These are phyloP conservation scores for Brachyalestes nurse DNA, from an alignment of 2,797 vertebrate genomes.

Conservation along the genomic window DNA sequence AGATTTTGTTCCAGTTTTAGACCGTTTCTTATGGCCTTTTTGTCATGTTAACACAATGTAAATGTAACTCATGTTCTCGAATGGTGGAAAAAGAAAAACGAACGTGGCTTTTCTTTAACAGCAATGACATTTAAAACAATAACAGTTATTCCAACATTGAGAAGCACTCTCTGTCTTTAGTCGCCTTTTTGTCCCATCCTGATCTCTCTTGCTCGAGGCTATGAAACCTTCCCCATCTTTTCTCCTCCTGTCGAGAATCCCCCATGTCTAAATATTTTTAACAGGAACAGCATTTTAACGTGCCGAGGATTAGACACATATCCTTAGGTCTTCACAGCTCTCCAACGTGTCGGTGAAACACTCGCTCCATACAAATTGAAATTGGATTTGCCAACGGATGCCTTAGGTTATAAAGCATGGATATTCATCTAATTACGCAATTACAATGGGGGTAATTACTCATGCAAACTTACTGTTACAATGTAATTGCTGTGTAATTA, in stretches of 20 bases:
- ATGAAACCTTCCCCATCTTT: constrained; percentile 58
- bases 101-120: neutral
- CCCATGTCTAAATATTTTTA: constrained; percentile 72
- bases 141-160: neutral
- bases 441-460: constrained; percentile 84
- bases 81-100: neutral
- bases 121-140: neutral
- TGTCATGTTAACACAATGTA: neutral
- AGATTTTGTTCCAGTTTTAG: neutral
- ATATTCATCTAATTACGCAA: constrained; percentile 85
- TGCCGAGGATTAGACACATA: constrained; percentile 80
- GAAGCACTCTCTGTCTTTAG: constrained; percentile 5
- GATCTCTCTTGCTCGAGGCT: constrained; percentile 44
- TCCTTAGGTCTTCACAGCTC: constrained; percentile 77
- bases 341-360: constrained; percentile 80
- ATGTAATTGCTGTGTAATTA: constrained; percentile 86
- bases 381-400: constrained; percentile 84
- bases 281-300: constrained; percentile 75
- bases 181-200: constrained; percentile 10
- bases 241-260: constrained; percentile 65
- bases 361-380: constrained; percentile 82
- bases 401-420: constrained; percentile 85
- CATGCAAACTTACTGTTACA: constrained; percentile 80
- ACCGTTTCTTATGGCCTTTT: neutral
- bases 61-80: neutral